These are phyloP conservation scores for Drosophila greeni DNA, from an alignment of 2,888 invertebrate species.

Conservation along the genomic window DNA sequence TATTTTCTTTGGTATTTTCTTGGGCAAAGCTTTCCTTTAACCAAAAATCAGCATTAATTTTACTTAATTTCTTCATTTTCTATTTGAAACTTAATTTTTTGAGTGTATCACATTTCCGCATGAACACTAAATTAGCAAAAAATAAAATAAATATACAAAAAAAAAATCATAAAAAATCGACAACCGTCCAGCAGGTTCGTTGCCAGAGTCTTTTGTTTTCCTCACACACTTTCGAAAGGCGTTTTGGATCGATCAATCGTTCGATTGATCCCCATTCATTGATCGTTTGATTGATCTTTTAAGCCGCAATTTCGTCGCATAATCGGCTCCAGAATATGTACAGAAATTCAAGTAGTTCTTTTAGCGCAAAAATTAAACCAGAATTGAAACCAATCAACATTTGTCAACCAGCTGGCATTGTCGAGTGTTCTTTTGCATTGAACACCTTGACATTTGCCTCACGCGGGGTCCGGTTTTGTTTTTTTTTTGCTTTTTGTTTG, in stretches of 20 bases:
- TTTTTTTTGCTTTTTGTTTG: slow-evolving; percentile 35
- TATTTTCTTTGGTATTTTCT: background rate
- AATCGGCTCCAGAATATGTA: slow-evolving; percentile 4
- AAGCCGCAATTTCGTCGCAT: slow-evolving; percentile 13
- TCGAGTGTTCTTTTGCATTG: slow-evolving; percentile 44
- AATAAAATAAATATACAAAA: background rate
- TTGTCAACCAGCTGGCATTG: slow-evolving; percentile 45
- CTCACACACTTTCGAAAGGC: slow-evolving; percentile 22
- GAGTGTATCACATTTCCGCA: background rate
- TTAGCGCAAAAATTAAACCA: slow-evolving; percentile 11
- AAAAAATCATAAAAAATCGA: background rate
- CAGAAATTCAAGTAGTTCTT: slow-evolving; percentile 11
- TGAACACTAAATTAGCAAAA: slow-evolving; percentile 12
- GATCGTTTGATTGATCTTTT: slow-evolving; percentile 18
- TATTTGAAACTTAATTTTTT: background rate
- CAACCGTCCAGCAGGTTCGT: slow-evolving; percentile 15
- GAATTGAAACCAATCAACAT: slow-evolving; percentile 27
- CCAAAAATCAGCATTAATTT: background rate
- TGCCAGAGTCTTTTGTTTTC: slow-evolving; percentile 40
- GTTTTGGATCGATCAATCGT: slow-evolving; percentile 10
- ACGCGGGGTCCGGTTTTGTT: slow-evolving; percentile 29
- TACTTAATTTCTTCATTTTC: background rate
- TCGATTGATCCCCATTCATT: background rate
- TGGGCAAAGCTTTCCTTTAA: background rate
- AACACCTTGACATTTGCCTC: slow-evolving; percentile 58